A percentile compares a stretch with the other conserved stretches of the same genome.
phyloP scores from a whole-genome alignment of 2,888 invertebrate species.

The Aproaerema taeniolella region DNA sequence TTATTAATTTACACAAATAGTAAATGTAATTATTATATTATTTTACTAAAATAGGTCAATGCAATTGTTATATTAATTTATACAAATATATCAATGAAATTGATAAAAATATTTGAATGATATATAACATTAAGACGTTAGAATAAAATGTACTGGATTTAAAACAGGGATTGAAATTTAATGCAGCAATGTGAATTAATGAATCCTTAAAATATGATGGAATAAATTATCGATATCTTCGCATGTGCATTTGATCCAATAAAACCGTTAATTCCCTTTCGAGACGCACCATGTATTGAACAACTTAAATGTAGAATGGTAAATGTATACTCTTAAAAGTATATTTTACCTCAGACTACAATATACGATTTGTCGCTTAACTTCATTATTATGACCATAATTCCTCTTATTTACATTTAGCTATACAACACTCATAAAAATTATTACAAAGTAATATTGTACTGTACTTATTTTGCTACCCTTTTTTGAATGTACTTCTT shows the following conservation, averaged over 20 bases:
- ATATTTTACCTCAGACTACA: slow-evolving; percentile 69
- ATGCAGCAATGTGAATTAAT: slow-evolving; percentile 60
- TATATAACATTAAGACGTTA: too few relatives aligned
- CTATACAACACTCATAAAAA: slow-evolving; percentile 70
- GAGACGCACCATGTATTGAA: slow-evolving; percentile 33
- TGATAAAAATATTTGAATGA: too few relatives aligned
- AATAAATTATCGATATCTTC: not conserved
- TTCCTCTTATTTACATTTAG: slow-evolving; percentile 75
- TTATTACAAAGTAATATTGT: slow-evolving; percentile 73
- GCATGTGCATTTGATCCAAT: slow-evolving; percentile 14
- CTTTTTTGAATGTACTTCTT: slow-evolving; percentile 64
- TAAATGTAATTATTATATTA: too few relatives aligned
- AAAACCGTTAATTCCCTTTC: too few relatives aligned
- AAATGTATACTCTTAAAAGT: slow-evolving; percentile 61
- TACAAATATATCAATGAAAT: too few relatives aligned
- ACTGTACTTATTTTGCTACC: slow-evolving; percentile 69
- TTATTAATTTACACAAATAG: too few relatives aligned
- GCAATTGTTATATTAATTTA: too few relatives aligned
- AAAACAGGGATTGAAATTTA: slow-evolving; percentile 31
- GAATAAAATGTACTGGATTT: too few relatives aligned
- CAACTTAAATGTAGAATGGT: slow-evolving; percentile 60
- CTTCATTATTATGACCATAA: slow-evolving; percentile 73
- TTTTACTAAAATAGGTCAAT: too few relatives aligned
- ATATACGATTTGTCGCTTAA: slow-evolving; percentile 74
- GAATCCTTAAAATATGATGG: not conserved